Conservation (phyloP, 2,888 invertebrate genomes). For the Cacoxenus indagator region DNA sequence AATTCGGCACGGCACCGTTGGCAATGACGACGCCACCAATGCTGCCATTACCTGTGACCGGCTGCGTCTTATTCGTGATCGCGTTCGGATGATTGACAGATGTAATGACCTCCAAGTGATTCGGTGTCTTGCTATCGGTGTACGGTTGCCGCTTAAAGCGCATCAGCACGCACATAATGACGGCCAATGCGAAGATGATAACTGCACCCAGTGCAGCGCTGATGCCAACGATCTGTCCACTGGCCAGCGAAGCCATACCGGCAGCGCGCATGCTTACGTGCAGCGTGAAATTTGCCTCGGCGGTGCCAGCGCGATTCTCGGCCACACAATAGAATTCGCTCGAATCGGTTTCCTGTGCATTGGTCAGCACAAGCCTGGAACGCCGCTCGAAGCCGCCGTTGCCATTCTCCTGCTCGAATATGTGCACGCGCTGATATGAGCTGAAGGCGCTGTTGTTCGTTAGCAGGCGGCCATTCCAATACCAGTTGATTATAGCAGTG, state of each 20-base stretch:
- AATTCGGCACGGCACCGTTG: conserved; percentile 73
- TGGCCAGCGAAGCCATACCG: conserved; percentile 85
- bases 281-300: conserved; percentile 90
- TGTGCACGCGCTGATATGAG: conserved; percentile 81
- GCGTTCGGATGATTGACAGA: conserved; percentile 74
- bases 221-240: conserved; percentile 87
- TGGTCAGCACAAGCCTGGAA: conserved; percentile 83
- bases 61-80: conserved; percentile 72
- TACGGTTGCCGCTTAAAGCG: conserved; percentile 81
- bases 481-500: conserved; percentile 86
- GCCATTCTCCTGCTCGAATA: conserved; percentile 76
- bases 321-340: conserved; percentile 91
- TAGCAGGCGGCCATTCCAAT: conserved; percentile 85
- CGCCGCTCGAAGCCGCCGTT: conserved; percentile 80
- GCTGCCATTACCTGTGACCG: conserved; percentile 69
- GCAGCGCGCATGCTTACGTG: conserved; percentile 83
- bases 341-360: conserved; percentile 86
- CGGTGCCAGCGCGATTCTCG: conserved; percentile 89
- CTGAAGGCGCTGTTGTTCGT: conserved; percentile 84
- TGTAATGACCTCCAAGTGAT: conserved; percentile 80
- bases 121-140: conserved; percentile 83
- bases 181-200: conserved; percentile 80
- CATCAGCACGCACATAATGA: conserved; percentile 81
- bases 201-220: conserved; percentile 86
- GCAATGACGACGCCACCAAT: conserved; percentile 74